Evolutionary conservation across 2,888 invertebrate genomes (phyloP), one percentile per base, ranked within the genome.

Genomic region (Aradus depressus): DNA sequence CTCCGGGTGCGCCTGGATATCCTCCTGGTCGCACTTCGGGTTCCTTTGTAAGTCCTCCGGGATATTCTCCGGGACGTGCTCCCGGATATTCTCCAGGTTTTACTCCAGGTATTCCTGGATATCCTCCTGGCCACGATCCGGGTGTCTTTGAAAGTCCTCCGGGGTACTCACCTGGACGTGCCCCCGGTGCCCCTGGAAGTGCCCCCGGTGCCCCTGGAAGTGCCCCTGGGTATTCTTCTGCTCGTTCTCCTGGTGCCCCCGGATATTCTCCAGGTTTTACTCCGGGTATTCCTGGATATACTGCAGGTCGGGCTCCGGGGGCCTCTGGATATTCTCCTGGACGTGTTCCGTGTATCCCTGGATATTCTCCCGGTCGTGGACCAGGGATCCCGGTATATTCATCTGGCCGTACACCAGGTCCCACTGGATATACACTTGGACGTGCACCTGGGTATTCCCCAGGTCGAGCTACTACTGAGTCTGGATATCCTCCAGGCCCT

Each of bases 261-360:
- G 54, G 50, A 37, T 45, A 51, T 42, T 50, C 57, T 41, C 54
- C 56, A 18, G 53, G 51, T 19, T 48, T 22, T 1, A 23, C 25
- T 8, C 38, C 44, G 1, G 28, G 22, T 28, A n/a, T n/a, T n/a
- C n/a, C n/a, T n/a, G 28, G 18, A 43, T 10, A 35, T 26, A 19
- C 39, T 25, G 56, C 58, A 21, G 60, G 60, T 31, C 53, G 54
- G 37, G 39, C 51, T 44, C 52, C 57, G 44, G 61, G 43, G 37
- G 41, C 31, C 42, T 8, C 21, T 14, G 43, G 48, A 16, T 42
- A 12, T n/a, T 39, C 18, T 21, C 39, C 51, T 1, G 35, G 44
- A 28, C 18, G 14, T 16, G 14, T n/a, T 14, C 48, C 48, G 2
- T 44, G 49, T 14, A 31, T 41, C 14, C 49, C 44, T 18, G 49